These are phyloP conservation scores for Lasioglossum villosulum DNA, from an alignment of 2,888 invertebrate genomes.

Conservation along the genomic window DNA sequence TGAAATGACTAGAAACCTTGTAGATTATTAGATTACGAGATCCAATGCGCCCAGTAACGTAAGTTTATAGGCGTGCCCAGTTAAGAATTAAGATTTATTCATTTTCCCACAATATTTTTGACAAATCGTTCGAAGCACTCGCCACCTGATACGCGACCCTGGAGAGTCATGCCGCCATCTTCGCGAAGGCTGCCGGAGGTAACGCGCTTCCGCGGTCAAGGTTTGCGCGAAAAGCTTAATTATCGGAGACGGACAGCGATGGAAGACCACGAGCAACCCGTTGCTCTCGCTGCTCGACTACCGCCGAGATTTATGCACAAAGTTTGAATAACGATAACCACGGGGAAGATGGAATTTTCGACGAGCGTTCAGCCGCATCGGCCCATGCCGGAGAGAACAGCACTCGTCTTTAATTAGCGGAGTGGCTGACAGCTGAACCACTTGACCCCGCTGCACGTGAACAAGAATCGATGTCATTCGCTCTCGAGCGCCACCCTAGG, in stretches of 20 bases:
- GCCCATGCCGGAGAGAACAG: constrained; percentile 11
- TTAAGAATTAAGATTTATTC: too few species aligned
- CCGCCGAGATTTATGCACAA: constrained; percentile 20
- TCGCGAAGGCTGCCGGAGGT: neutral
- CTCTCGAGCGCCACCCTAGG: constrained; percentile 27
- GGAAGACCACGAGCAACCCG: neutral
- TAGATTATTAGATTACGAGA: too few species aligned
- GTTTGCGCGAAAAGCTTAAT: constrained; percentile 47
- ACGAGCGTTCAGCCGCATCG: constrained; percentile 33
- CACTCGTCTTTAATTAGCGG: constrained; percentile 56
- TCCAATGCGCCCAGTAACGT: too few species aligned
- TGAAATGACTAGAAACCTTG: too few species aligned
- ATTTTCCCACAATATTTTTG: too few species aligned
- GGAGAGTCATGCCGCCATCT: neutral
- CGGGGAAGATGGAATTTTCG: constrained; percentile 39
- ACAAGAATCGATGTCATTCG: constrained; percentile 56
- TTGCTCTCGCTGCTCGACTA: neutral
- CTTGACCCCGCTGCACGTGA: constrained; percentile 52
- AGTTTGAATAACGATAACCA: constrained; percentile 34
- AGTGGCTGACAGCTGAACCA: constrained; percentile 41
- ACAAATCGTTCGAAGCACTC: too few species aligned
- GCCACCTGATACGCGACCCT: neutral
- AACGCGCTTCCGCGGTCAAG: neutral
- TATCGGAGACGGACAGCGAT: constrained; percentile 13
- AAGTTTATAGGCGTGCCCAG: too few species aligned